Evolutionary conservation across 2,797 vertebrate genomes (phyloP).

Genomic region (Meriones psammophilus): DNA sequence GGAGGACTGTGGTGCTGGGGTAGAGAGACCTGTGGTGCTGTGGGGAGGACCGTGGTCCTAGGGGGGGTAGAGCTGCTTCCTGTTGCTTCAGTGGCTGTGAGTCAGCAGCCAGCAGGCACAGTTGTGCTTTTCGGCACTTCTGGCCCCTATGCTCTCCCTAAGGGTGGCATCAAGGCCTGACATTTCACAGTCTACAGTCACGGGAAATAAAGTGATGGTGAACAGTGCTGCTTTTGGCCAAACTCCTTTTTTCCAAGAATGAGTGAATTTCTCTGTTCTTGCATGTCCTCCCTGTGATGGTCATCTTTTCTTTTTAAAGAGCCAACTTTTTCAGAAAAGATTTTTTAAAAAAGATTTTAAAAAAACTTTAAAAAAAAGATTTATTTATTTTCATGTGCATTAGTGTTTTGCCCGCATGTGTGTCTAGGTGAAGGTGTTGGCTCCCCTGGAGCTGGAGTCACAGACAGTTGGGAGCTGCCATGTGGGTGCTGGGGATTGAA

Average conservation of each 20-base stretch:
- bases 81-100: not conserved
- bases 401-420: not conserved
- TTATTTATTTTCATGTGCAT: not conserved
- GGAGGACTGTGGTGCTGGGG: not conserved
- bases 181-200: slow-evolving; percentile 70
- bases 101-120: not conserved
- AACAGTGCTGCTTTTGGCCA: slow-evolving; percentile 71
- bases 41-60: not conserved
- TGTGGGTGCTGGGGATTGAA: not conserved
- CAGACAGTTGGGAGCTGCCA: not conserved
- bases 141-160: not conserved
- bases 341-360: too few relatives aligned
- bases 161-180: slow-evolving; percentile 1
- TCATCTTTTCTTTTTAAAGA: not conserved
- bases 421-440: not conserved
- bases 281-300: not conserved
- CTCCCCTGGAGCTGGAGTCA: not conserved
- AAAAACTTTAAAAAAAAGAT: not conserved
- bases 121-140: not conserved
- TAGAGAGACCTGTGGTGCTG: not conserved
- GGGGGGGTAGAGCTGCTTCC: not conserved
- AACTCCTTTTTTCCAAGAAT: slow-evolving; percentile 73
- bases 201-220: slow-evolving; percentile 68
- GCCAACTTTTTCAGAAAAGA: too few relatives aligned
- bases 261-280: not conserved